Evolutionary conservation across 2,113 vertebrate species (phyloP), one percentile per base, ranked within the genome.

Genomic region (Oreochromis niloticus): DNA sequence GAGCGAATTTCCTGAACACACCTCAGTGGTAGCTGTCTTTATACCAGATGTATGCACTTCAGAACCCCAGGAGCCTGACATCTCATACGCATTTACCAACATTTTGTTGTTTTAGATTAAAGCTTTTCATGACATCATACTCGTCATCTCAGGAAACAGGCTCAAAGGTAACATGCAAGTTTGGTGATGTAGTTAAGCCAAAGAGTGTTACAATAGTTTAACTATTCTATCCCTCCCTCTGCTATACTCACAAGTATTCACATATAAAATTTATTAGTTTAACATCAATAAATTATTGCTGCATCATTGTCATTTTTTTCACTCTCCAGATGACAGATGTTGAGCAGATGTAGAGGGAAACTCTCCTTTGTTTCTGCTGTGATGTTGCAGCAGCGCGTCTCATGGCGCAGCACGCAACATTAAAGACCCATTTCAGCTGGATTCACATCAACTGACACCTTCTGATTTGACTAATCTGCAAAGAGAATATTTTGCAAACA

Each of bases 211-310:
- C 61, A 73, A 8, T 52, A 50, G 46, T 36, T 52, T 36, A 78
- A 19, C 27, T 2, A 4, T 11, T 34, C 16, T 55, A 80, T 12
- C 5, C 6, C 22, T 71, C n/a, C 19, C 11, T 73, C 73, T 46
- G 50, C 27, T 56, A 13, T 16, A 24, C 46, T 80, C 81, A 22
- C 36, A n/a, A 39, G 68, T 63, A n/a, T 68, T 75, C 86, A 39
- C 86, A 91, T 92, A 6, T 63, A 93, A 85, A 27, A 94, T 93
- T 85, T 80, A 91, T 17, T 87, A 88, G 68, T 88, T 87, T 85
- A 66, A 14, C 81, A 91, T 94, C 34, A 89, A 91, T 89, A 90
- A 91, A 86, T 92, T 9, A 93, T 89, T 4, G 6, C 63, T n/a
- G 57, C 56, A 13, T 86, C 80, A 82, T 52, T 71, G 59, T 81